These are phyloP conservation scores for Uromys caudimaculatus DNA, from an alignment of 2,797 vertebrate species.

Conservation along the genomic window DNA sequence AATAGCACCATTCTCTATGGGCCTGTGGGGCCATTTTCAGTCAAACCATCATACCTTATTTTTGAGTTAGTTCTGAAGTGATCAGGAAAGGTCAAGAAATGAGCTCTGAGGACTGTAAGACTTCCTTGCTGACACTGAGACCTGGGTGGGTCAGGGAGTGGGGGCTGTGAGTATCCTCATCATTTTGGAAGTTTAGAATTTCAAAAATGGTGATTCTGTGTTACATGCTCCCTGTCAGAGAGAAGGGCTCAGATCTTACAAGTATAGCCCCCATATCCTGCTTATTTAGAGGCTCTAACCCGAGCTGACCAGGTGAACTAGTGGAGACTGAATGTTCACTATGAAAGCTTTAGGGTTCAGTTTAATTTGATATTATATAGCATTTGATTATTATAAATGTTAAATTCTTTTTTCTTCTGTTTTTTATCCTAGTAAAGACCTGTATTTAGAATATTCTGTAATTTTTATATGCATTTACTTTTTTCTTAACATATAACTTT, in stretches of 20 bases:
- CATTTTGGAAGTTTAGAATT: neutral
- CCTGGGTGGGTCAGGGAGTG: neutral
- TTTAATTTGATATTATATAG: neutral
- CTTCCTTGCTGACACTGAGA: neutral
- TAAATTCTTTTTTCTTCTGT: neutral
- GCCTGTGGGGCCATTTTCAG: neutral
- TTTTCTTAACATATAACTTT: neutral
- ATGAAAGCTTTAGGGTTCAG: neutral
- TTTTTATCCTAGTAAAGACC: neutral
- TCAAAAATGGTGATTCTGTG: neutral
- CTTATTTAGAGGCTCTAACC: neutral
- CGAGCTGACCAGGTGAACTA: neutral
- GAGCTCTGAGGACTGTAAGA: neutral
- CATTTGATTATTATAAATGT: neutral
- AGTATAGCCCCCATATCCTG: rapidly evolving
- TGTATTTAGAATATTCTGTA: neutral
- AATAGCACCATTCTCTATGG: neutral
- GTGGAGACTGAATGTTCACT: neutral
- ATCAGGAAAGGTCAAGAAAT: neutral
- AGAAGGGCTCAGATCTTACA: rapidly evolving
- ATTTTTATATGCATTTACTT: neutral
- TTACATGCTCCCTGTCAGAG: neutral
- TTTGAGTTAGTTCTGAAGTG: neutral
- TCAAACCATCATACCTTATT: neutral
- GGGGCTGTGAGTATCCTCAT: neutral